phyloP scores from a whole-genome alignment of 2,888 invertebrate genomes.

The Drosophila flavopinicola region DNA sequence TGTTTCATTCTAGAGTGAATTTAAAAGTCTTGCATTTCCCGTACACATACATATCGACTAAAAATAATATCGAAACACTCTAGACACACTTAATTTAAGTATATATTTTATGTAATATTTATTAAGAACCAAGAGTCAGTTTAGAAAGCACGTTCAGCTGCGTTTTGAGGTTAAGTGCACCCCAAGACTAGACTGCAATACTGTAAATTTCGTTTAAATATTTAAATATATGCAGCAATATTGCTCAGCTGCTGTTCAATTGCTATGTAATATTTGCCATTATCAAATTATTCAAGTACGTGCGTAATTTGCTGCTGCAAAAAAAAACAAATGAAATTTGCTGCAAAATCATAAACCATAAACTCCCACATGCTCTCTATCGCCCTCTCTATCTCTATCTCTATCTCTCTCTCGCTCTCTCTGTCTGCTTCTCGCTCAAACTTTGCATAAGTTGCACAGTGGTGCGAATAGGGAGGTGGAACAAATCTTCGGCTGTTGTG shows the following conservation, averaged over 20 bases:
- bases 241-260: conserved; percentile 38
- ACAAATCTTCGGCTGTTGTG: conserved; percentile 35
- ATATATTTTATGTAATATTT: too few relatives aligned
- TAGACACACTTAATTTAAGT: too few relatives aligned
- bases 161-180: conserved; percentile 1
- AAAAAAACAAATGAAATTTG: conserved; percentile 23
- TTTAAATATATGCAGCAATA: conserved; percentile 4
- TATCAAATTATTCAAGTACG: conserved; percentile 58
- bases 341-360: conserved; percentile 1
- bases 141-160: background rate
- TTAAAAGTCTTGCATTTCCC: too few relatives aligned
- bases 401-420: background rate
- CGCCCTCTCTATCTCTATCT: background rate
- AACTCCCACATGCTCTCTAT: conserved; percentile 3
- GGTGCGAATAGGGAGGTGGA: conserved; percentile 11
- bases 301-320: conserved; percentile 48
- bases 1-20: too few relatives aligned
- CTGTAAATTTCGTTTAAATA: background rate
- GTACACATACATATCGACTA: too few relatives aligned
- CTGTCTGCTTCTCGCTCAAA: conserved; percentile 12
- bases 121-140: background rate
- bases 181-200: conserved; percentile 11
- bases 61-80: too few relatives aligned
- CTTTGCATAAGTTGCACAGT: conserved; percentile 61
- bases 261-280: conserved; percentile 37